phyloP scores from a whole-genome alignment of 1,140 invertebrate species.

The Mizuhopecten yessoensis region DNA sequence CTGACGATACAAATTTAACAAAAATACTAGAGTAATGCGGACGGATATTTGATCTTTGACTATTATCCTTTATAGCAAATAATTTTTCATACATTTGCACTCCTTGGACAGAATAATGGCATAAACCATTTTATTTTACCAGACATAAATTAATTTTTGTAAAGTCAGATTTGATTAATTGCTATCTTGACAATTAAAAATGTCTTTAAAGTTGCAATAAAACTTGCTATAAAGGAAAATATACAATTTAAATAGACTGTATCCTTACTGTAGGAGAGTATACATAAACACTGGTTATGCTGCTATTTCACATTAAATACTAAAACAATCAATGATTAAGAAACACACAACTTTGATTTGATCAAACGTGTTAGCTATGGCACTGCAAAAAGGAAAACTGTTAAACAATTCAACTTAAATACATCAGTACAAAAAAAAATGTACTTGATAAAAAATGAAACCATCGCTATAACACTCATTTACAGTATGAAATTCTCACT shows the following conservation, averaged over 20 bases:
- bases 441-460: not conserved
- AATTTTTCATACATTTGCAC: not conserved
- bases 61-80: slow-evolving; percentile 20
- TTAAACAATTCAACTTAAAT: not conserved
- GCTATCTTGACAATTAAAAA: not conserved
- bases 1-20: not conserved
- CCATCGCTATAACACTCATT: not conserved
- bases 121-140: not conserved
- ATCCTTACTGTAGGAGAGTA: not conserved
- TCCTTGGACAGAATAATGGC: not conserved
- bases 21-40: not conserved
- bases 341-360: not conserved
- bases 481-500: not conserved
- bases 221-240: slow-evolving; percentile 30
- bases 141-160: not conserved
- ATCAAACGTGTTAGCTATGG: slow-evolving; percentile 21
- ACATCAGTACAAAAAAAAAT: too few relatives aligned
- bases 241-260: not conserved
- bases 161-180: not conserved
- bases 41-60: not conserved
- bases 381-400: slow-evolving; percentile 24
- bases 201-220: not conserved
- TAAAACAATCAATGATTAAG: not conserved
- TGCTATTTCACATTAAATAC: not conserved
- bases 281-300: not conserved